A percentile compares a stretch with the other conserved stretches of the same genome.
These are phyloP conservation scores for Lophius americanus DNA, from an alignment of 2,797 vertebrate species.

Conservation along the genomic window DNA sequence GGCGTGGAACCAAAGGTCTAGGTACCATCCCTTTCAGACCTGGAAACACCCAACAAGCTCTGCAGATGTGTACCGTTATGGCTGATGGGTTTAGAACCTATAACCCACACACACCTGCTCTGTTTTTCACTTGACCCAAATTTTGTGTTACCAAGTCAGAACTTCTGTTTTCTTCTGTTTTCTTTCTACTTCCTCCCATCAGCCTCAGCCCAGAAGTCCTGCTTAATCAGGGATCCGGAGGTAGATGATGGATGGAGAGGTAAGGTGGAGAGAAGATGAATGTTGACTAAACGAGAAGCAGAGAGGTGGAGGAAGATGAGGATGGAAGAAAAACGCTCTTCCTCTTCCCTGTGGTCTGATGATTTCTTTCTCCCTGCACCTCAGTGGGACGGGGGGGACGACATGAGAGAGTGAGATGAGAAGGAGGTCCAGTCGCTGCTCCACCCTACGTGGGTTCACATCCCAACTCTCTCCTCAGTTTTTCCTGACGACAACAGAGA, in stretches of 20 bases:
- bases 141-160: not conserved
- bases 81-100: too few species aligned
- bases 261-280: not conserved
- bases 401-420: constrained; percentile 42
- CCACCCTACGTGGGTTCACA: constrained; percentile 24
- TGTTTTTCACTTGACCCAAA: not conserved
- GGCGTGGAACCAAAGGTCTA: too few species aligned
- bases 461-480: constrained; percentile 5
- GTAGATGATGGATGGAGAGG: too few species aligned
- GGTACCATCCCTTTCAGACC: too few species aligned
- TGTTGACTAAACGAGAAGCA: not conserved
- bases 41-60: too few species aligned
- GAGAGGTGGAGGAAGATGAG: not conserved
- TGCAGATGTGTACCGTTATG: too few species aligned
- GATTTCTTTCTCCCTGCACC: not conserved
- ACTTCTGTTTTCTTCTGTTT: too few species aligned
- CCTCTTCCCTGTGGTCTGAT: not conserved
- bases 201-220: not conserved
- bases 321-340: not conserved
- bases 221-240: too few species aligned
- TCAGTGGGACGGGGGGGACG: not conserved
- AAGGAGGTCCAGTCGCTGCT: constrained; percentile 63
- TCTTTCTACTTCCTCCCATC: not conserved
- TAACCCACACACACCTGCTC: too few species aligned
- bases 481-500: not conserved